Conservation (phyloP, 2,888 invertebrate genomes). For the Calliphora vomitoria region DNA sequence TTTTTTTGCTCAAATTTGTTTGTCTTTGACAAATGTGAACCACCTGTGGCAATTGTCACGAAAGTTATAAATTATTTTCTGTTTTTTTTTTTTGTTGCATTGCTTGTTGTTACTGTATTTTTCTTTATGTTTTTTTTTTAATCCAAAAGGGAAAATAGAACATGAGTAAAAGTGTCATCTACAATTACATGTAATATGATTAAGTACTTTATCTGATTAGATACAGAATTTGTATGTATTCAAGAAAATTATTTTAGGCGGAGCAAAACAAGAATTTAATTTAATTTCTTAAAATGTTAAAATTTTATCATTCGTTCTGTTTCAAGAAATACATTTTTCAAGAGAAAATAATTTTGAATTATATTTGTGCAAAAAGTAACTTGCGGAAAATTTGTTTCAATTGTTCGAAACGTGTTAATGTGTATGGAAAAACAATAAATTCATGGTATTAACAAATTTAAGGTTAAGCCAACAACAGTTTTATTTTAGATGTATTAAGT, state of each 20-base stretch:
- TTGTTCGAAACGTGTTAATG: too few species aligned
- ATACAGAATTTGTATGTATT: neutral
- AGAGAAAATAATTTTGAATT: too few species aligned
- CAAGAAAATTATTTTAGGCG: neutral
- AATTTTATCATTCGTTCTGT: too few species aligned
- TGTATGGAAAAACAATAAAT: too few species aligned
- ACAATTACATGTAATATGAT: neutral
- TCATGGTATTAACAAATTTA: too few species aligned
- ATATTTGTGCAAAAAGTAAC: too few species aligned
- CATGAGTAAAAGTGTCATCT: slow-evolving; percentile 29
- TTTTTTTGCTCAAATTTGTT: neutral
- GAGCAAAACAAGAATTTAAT: neutral
- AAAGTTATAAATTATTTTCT: slow-evolving; percentile 28
- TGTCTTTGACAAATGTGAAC: slow-evolving; percentile 32
- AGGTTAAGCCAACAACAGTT: too few species aligned
- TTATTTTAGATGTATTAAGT: too few species aligned
- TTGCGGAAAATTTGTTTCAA: too few species aligned
- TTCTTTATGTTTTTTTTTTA: neutral
- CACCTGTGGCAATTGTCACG: slow-evolving; percentile 49
- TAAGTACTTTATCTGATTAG: slow-evolving; percentile 8
- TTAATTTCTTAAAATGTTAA: neutral
- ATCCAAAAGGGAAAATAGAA: slow-evolving; percentile 3
- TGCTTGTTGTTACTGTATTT: neutral
- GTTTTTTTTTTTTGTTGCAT: slow-evolving; percentile 1
- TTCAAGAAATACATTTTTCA: too few species aligned